Evolutionary conservation across 1,140 invertebrate genomes (phyloP), one percentile per base, ranked within the genome.

Genomic region (Drosophila leontia): DNA sequence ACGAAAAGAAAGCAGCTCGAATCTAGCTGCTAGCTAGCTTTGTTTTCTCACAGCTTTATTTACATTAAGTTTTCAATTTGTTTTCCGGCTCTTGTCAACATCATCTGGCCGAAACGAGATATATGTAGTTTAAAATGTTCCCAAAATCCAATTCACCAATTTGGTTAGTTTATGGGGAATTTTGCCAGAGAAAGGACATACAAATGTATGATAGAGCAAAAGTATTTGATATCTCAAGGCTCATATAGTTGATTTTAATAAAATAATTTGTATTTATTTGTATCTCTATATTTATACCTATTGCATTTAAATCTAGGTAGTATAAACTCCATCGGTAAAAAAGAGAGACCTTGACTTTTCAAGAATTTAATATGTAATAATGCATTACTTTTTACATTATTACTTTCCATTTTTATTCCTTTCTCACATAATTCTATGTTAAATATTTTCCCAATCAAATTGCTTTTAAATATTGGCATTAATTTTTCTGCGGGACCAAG

Each of bases 61-160:
- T 85, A 63, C 78, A 69, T 82, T 60, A 72, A 86, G 82, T 85
- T 85, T 85, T 65, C 68, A 75, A 80, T 86, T 86, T 85, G 82
- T 65, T 86, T 85, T 84, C 81, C 44, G 58, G 67, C 71, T 68
- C 82, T 82, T 85, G 82, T 86, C 82, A 85, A 86, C 82, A 86
- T 68, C 83, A 60, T 68, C 60, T 60, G 32, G 44, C 39, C 68
- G 63, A 50, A 84, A 50, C 37, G 67, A 67, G 37, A 78, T 15
- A 65, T 51, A 51, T 50, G 26, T 47, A 62, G 56, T 53, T 34
- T 17, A 39, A n/a, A 69, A 34, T 58, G 68, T 62, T 72, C 45
- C 32, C 13, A 19, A 72, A 32, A 50, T 32, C 23, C 2, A 34
- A 42, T 34, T 65, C 47, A 26, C 8, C 3, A 47, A 57, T 55